Percentiles rank a stretch among this genome's conserved stretches.
Conservation (phyloP, 2,113 vertebrate genomes). For the Cavia porcellus region DNA sequence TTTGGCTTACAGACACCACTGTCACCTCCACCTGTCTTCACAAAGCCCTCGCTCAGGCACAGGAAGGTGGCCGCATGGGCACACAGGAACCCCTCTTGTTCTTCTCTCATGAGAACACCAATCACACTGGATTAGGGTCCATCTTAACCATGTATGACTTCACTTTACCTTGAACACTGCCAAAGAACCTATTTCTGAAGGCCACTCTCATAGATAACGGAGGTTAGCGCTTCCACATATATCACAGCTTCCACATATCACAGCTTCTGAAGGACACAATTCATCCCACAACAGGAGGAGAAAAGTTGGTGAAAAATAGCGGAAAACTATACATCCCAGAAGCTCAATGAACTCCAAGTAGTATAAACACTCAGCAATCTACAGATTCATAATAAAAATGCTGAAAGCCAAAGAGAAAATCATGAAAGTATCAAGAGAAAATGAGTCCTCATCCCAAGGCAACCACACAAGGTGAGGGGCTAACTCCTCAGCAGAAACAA, state of each 20-base stretch:
- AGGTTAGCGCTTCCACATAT: background rate
- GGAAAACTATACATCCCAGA: background rate
- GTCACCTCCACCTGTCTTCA: background rate
- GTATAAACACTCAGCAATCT: background rate
- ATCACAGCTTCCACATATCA: background rate
- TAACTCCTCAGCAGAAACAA: background rate
- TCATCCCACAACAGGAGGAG: background rate
- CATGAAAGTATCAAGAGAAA: background rate
- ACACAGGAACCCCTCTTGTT: no score
- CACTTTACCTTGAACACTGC: background rate
- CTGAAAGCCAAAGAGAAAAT: background rate
- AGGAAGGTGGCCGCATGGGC: background rate
- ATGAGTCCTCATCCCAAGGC: background rate
- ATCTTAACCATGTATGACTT: background rate
- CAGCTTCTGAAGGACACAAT: background rate
- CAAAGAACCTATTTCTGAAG: background rate
- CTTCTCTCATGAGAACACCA: background rate
- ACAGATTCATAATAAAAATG: background rate
- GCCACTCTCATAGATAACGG: background rate
- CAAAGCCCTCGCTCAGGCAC: background rate
- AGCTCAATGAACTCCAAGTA: background rate
- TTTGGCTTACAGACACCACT: background rate
- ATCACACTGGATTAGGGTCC: background rate
- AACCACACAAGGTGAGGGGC: background rate
- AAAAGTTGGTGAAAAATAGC: background rate